A percentile compares a stretch with the other conserved stretches of the same genome.
phyloP scores from a whole-genome alignment of 2,113 vertebrate species.

The Himantopus leucocephalus region DNA sequence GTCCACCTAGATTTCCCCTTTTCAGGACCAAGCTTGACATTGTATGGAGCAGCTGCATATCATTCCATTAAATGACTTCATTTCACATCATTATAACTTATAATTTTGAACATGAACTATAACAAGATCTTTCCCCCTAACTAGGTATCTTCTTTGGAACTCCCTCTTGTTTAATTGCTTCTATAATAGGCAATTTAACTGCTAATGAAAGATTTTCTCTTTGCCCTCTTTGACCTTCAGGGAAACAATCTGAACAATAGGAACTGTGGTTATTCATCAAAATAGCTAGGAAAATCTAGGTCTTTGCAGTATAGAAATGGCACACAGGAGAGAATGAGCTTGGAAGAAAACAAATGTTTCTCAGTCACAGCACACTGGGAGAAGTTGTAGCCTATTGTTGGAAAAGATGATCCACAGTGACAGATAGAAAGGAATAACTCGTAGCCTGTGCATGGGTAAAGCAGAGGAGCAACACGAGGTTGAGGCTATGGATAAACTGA shows the following conservation, averaged over 20 bases:
- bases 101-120: not conserved
- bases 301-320: not conserved
- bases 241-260: not conserved
- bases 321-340: not conserved
- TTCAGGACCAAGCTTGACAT: not conserved
- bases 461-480: not conserved
- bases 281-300: not conserved
- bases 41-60: not conserved
- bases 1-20: not conserved
- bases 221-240: not conserved
- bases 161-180: not conserved
- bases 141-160: not conserved
- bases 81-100: not conserved
- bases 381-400: not conserved
- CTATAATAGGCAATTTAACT: not conserved
- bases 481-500: not conserved
- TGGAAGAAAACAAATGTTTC: not conserved
- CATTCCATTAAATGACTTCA: not conserved
- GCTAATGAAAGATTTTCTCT: not conserved
- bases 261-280: not conserved
- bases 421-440: not conserved
- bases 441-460: fast-evolving
- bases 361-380: not conserved
- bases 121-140: not conserved
- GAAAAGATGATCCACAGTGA: not conserved